A percentile compares a stretch with the other conserved stretches of the same genome.
Evolutionary conservation across 2,113 vertebrate species (phyloP).

Genomic region (Anseranas semipalmata): DNA sequence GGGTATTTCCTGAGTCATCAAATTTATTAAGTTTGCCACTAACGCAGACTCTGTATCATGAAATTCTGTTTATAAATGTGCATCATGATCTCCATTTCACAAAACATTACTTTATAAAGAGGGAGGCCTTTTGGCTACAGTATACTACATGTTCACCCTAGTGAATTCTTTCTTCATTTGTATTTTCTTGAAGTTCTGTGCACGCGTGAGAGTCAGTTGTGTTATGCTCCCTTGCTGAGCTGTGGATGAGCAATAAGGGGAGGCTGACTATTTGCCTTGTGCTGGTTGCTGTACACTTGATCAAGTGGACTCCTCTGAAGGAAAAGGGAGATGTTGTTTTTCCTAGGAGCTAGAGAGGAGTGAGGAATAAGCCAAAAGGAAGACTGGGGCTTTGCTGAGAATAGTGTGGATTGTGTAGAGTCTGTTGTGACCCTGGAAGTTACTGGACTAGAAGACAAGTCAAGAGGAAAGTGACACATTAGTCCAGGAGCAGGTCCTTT

Average conservation of each 20-base stretch:
- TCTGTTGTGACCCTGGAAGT: neutral
- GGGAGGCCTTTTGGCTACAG: neutral
- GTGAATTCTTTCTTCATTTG: neutral
- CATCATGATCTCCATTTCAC: neutral
- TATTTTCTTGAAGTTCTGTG: neutral
- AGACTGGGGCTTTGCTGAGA: neutral
- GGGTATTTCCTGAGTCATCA: neutral
- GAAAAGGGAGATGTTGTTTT: neutral
- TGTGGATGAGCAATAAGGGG: neutral
- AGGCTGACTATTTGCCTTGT: neutral
- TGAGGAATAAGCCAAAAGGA: neutral
- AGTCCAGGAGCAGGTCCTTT: neutral
- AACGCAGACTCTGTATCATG: too few relatives aligned
- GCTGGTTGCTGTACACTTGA: neutral
- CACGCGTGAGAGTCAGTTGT: accelerated
- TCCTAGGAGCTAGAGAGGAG: neutral
- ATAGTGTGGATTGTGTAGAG: neutral
- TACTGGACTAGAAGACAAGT: neutral
- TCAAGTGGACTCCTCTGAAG: neutral
- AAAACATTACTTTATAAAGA: neutral
- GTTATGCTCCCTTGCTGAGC: neutral
- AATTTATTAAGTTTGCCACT: neutral
- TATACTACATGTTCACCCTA: neutral
- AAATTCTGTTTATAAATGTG: neutral
- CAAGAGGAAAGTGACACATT: neutral